Evolutionary conservation across 2,888 invertebrate species (phyloP).

Genomic region (Apotomis betuletana): DNA sequence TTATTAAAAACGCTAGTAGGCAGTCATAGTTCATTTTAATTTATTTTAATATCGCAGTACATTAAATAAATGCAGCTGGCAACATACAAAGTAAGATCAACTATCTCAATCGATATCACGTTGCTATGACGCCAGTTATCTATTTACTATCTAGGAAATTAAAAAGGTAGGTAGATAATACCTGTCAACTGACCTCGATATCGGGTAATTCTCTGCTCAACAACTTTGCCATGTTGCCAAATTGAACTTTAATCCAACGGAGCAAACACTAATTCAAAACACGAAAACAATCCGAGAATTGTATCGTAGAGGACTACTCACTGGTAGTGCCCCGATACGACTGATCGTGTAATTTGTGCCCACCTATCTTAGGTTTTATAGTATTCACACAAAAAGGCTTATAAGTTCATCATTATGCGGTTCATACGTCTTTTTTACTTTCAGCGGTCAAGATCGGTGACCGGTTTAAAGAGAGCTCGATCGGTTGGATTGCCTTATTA

Average conservation of each 20-base stretch:
- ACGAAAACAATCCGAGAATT: conserved; percentile 21
- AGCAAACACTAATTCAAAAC: conserved; percentile 37
- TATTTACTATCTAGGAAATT: background rate
- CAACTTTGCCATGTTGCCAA: conserved; percentile 73
- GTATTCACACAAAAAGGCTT: background rate
- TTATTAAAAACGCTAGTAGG: too few relatives aligned
- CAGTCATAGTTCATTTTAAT: too few relatives aligned
- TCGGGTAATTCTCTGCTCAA: conserved; percentile 90
- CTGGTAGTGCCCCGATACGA: conserved; percentile 79
- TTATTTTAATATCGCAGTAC: too few relatives aligned
- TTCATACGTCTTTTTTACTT: conserved; percentile 3
- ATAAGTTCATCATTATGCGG: background rate
- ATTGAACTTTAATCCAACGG: conserved; percentile 42
- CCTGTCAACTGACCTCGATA: conserved; percentile 87
- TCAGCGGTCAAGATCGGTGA: background rate
- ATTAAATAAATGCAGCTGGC: background rate
- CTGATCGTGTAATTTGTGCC: conserved; percentile 50
- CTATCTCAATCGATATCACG: conserved; percentile 6
- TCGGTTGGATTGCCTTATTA: conserved; percentile 27
- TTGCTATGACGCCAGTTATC: conserved; percentile 5
- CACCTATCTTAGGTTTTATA: background rate
- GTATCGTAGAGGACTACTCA: conserved; percentile 73
- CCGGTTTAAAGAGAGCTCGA: conserved; percentile 24
- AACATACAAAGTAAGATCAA: conserved; percentile 1
- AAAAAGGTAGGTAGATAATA: background rate